A percentile compares a stretch with the other conserved stretches of the same genome.
These are phyloP conservation scores for Poeciliopsis occidentalis DNA, from an alignment of 2,113 vertebrate genomes.

Conservation along the genomic window DNA sequence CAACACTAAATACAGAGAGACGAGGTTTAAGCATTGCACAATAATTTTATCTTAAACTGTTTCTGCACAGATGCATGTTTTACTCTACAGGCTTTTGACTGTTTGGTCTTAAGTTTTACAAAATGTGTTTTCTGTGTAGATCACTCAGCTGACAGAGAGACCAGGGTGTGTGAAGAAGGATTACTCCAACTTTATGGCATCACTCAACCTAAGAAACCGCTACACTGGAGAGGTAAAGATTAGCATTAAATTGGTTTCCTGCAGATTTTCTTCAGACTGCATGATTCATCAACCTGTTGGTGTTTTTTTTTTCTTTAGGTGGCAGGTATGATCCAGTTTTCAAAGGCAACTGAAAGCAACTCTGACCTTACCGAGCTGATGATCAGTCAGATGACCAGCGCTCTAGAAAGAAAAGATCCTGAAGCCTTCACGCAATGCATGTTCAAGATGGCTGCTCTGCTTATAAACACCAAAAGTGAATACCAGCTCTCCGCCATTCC, in stretches of 20 bases:
- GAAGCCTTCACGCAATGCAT: slow-evolving; percentile 91
- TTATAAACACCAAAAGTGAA: slow-evolving; percentile 93
- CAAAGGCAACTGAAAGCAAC: slow-evolving; percentile 83
- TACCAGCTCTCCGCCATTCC: not conserved
- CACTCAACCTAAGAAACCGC: slow-evolving; percentile 95
- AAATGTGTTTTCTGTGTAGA: slow-evolving; percentile 59
- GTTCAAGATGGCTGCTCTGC: slow-evolving; percentile 95
- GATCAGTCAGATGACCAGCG: slow-evolving; percentile 86
- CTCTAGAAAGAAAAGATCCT: slow-evolving; percentile 81
- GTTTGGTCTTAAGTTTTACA: not conserved
- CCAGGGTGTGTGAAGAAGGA: slow-evolving; percentile 96
- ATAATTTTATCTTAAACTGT: slow-evolving; percentile 27
- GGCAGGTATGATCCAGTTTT: slow-evolving; percentile 94
- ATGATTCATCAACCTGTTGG: not conserved
- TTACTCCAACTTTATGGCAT: slow-evolving; percentile 98
- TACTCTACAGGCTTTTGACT: not conserved
- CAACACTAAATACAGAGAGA: slow-evolving; percentile 42
- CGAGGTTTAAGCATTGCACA: slow-evolving; percentile 43
- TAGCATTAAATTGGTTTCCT: not conserved
- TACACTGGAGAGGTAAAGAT: slow-evolving; percentile 91
- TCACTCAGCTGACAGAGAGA: slow-evolving; percentile 91
- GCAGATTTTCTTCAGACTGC: not conserved
- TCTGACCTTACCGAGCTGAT: slow-evolving; percentile 92
- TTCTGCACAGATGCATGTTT: slow-evolving; percentile 13
- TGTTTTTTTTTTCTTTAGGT: slow-evolving; percentile 76